phyloP scores from a whole-genome alignment of 2,888 invertebrate species.

The Pyrochroa serraticornis region DNA sequence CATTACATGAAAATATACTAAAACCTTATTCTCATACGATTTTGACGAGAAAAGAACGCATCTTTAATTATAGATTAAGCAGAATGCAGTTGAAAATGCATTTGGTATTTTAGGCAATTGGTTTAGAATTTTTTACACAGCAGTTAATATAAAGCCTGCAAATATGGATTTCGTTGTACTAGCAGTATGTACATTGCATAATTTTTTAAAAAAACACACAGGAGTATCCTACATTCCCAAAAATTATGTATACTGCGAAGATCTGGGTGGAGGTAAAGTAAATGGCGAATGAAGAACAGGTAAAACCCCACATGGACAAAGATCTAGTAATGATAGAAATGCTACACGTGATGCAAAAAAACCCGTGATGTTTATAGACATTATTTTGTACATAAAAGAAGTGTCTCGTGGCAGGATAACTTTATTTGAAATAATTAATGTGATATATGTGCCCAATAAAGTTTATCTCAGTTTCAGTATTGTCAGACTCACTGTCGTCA shows the following conservation, averaged over 20 bases:
- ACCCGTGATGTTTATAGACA: constrained; percentile 19
- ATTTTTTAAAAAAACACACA: constrained; percentile 23
- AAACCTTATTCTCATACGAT: constrained; percentile 25
- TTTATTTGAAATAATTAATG: not conserved
- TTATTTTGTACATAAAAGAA: constrained; percentile 15
- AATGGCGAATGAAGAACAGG: constrained; percentile 24
- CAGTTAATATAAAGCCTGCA: constrained; percentile 27
- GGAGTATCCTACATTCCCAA: constrained; percentile 2
- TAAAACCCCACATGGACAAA: constrained; percentile 11
- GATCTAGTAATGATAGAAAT: constrained; percentile 6
- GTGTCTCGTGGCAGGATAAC: constrained; percentile 1
- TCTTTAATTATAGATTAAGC: constrained; percentile 27
- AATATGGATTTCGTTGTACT: constrained; percentile 25
- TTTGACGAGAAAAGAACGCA: constrained; percentile 19
- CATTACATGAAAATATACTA: constrained; percentile 27
- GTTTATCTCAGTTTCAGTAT: no score
- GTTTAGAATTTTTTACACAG: constrained; percentile 28
- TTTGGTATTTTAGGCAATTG: constrained; percentile 23
- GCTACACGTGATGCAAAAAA: constrained; percentile 11
- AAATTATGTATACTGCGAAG: constrained; percentile 24
- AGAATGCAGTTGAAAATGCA: constrained; percentile 27
- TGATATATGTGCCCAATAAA: not conserved
- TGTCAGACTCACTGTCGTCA: no score
- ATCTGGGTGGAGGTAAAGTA: constrained; percentile 22
- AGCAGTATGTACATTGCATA: constrained; percentile 22